Percentiles rank a stretch among this genome's conserved stretches.
Conservation (phyloP, 92 coral and sea anemone genomes). For the Epizoanthus illoricatus region DNA sequence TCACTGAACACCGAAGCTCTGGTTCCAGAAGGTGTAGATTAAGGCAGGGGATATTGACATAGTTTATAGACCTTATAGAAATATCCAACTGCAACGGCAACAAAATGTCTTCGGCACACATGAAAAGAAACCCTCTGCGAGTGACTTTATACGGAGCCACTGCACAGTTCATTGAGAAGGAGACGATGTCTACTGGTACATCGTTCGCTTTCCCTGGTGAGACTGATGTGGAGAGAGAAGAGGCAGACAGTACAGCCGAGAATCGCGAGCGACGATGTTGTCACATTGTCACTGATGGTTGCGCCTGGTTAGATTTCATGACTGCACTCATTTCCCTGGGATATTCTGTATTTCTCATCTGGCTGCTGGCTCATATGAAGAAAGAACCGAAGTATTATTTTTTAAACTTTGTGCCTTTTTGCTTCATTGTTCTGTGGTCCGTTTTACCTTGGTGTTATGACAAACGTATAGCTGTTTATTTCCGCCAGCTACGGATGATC, state of each 20-base stretch:
- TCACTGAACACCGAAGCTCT: no score
- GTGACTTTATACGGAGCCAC: slow-evolving; percentile 35
- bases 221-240: slow-evolving; percentile 3
- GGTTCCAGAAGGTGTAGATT: no score
- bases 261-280: not conserved
- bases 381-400: slow-evolving; percentile 3
- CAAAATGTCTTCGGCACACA: not conserved
- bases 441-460: slow-evolving; percentile 30
- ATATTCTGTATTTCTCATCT: slow-evolving; percentile 36
- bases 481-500: slow-evolving; percentile 30
- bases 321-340: slow-evolving; percentile 18
- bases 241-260: not conserved
- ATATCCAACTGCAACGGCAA: no score
- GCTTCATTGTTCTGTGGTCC: slow-evolving; percentile 29
- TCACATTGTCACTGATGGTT: slow-evolving; percentile 7
- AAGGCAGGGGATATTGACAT: no score
- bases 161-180: slow-evolving; percentile 27
- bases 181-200: slow-evolving; percentile 24
- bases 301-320: slow-evolving; percentile 21
- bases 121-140: slow-evolving; percentile 31
- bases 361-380: slow-evolving; percentile 28
- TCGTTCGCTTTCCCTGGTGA: slow-evolving; percentile 28
- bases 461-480: slow-evolving; percentile 28
- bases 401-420: slow-evolving; percentile 28
- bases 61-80: not conserved